Conservation (phyloP, 2,888 invertebrate genomes). For the Emmelina monodactyla region DNA sequence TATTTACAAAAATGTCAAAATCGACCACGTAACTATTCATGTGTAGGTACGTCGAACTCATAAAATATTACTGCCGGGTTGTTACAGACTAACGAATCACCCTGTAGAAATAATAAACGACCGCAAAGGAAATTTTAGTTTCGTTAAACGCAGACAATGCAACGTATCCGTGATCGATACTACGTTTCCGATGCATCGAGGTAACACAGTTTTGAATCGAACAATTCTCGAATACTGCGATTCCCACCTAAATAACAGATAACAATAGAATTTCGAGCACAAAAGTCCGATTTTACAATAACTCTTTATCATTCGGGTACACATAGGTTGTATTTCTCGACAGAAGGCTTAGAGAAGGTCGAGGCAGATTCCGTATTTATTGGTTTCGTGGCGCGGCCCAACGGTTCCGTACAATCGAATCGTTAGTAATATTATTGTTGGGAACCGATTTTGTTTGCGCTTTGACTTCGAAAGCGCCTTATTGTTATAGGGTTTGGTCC, state of each 20-base stretch:
- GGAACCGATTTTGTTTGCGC: constrained; percentile 59
- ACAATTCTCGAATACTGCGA: constrained; percentile 15
- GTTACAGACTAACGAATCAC: too few relatives aligned
- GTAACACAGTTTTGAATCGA: too few relatives aligned
- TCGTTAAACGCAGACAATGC: too few relatives aligned
- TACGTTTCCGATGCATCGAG: too few relatives aligned
- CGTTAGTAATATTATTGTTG: constrained; percentile 64
- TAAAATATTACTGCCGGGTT: too few relatives aligned
- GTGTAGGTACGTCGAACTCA: too few relatives aligned
- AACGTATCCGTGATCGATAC: too few relatives aligned
- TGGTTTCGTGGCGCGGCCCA: constrained; percentile 50
- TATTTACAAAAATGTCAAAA: too few relatives aligned
- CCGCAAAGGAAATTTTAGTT: too few relatives aligned
- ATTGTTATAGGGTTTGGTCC: constrained; percentile 54
- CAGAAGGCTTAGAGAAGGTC: constrained; percentile 28
- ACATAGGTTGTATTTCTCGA: background rate
- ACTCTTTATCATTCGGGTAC: background rate
- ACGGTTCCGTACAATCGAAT: constrained; percentile 59
- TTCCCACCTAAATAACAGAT: constrained; percentile 35
- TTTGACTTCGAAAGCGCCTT: constrained; percentile 54
- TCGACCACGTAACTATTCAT: too few relatives aligned
- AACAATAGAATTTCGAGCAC: constrained; percentile 31
- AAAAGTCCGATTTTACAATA: constrained; percentile 22
- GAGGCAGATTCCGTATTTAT: constrained; percentile 58
- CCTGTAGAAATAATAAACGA: too few relatives aligned